Percentiles rank a stretch among this genome's conserved stretches.
Conservation (phyloP, 2,888 invertebrate genomes). For the Melitaea athalia region DNA sequence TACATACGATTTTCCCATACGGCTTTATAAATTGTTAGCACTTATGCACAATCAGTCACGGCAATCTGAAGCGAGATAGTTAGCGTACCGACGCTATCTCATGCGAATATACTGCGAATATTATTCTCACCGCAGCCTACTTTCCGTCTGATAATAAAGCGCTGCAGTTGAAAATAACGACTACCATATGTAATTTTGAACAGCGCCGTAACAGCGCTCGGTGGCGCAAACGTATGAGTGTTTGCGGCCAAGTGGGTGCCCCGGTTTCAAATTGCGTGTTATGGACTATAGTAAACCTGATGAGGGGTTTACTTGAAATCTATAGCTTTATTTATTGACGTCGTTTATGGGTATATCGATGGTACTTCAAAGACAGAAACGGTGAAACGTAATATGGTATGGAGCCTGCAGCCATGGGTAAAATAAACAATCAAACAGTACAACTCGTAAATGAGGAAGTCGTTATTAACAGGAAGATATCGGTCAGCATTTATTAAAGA, state of each 20-base stretch:
- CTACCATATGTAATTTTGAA: slow-evolving; percentile 41
- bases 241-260: slow-evolving; percentile 36
- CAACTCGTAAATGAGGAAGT: background rate
- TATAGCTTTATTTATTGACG: slow-evolving; percentile 18
- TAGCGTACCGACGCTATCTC: slow-evolving; percentile 44
- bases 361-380: slow-evolving; percentile 5
- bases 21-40: slow-evolving; percentile 30
- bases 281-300: slow-evolving; percentile 30
- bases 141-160: slow-evolving; percentile 39
- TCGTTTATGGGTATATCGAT: background rate
- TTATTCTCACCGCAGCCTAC: slow-evolving; percentile 41
- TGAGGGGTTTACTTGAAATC: slow-evolving; percentile 18
- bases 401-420: background rate
- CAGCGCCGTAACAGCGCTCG: slow-evolving; percentile 34
- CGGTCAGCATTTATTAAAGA: background rate
- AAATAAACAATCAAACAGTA: background rate
- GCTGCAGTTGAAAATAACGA: slow-evolving; percentile 40
- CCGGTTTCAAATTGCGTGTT: slow-evolving; percentile 36
- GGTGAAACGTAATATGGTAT: background rate
- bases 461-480: background rate
- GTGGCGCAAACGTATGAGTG: slow-evolving; percentile 34
- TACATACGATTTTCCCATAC: slow-evolving; percentile 8
- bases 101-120: slow-evolving; percentile 44
- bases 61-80: slow-evolving; percentile 43
- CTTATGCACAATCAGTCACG: slow-evolving; percentile 36